These are phyloP conservation scores for Hemiscyllium ocellatum DNA, from an alignment of 2,113 vertebrate species.

Conservation along the genomic window DNA sequence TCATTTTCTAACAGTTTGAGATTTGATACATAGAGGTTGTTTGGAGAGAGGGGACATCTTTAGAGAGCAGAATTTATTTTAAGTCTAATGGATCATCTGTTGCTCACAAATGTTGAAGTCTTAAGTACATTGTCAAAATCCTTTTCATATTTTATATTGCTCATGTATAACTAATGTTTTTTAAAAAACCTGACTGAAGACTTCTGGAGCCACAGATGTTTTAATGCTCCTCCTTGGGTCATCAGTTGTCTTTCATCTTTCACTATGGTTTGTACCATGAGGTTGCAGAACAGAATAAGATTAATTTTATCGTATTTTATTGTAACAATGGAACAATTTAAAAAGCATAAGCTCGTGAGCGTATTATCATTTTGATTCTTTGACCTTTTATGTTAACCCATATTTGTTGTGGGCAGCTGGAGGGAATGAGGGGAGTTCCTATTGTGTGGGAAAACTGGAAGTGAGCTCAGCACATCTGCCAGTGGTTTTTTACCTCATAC, in stretches of 20 bases:
- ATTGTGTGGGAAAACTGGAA: background rate
- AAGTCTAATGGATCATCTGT: background rate
- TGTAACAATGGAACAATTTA: background rate
- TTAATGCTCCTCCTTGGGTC: background rate
- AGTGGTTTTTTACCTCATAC: background rate
- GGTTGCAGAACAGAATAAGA: background rate
- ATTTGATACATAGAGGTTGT: background rate
- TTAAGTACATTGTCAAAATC: background rate
- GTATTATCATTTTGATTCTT: background rate
- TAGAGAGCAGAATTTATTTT: background rate
- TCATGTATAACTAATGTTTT: slow-evolving; percentile 10
- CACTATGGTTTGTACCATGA: background rate
- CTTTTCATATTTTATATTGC: background rate
- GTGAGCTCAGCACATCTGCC: background rate
- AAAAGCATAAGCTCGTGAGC: background rate
- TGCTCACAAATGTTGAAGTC: background rate
- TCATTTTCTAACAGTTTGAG: background rate
- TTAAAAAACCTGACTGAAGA: background rate
- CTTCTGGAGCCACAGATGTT: background rate
- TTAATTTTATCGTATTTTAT: background rate
- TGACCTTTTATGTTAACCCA: background rate
- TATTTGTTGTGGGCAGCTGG: too few relatives aligned
- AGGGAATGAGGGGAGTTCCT: too few relatives aligned
- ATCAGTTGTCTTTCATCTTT: background rate
- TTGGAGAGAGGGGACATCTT: background rate